phyloP scores from a whole-genome alignment of 2,797 vertebrate species.

The Dicrostonyx torquatus region DNA sequence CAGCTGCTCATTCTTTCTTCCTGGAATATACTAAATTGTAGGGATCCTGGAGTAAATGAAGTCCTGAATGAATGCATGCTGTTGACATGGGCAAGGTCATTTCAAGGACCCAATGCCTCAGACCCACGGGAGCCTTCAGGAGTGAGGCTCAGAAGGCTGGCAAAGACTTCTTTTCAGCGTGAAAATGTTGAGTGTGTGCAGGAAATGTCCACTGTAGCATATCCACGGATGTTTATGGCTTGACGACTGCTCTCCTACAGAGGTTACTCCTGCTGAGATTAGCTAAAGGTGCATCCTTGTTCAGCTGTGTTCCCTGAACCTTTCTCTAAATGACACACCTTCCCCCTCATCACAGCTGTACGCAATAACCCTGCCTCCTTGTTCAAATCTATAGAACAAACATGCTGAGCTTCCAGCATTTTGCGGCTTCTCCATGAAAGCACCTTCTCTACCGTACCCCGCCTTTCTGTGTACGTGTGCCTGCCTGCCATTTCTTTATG shows the following conservation, averaged over 20 bases:
- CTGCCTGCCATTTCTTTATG: not conserved
- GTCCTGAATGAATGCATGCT: not conserved
- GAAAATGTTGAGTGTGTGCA: not conserved
- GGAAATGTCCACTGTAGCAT: not conserved
- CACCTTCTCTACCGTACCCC: not conserved
- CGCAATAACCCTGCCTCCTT: not conserved
- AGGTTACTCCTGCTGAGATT: no score
- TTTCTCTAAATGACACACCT: not conserved
- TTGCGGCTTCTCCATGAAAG: not conserved
- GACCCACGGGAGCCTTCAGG: not conserved
- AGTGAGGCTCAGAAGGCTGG: not conserved
- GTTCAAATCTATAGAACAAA: not conserved
- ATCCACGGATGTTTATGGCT: not conserved
- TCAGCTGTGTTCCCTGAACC: not conserved
- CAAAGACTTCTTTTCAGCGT: not conserved
- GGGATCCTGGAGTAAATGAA: no score
- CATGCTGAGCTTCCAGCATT: not conserved
- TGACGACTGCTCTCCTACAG: not conserved
- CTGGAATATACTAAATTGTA: not conserved
- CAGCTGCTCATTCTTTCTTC: not conserved
- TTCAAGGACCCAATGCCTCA: not conserved
- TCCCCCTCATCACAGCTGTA: not conserved
- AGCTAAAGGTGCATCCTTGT: not conserved
- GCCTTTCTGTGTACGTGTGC: no score
- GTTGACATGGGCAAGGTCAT: not conserved